Conservation (phyloP, 1,140 invertebrate species). For the Caenorhabditis brenneri region DNA sequence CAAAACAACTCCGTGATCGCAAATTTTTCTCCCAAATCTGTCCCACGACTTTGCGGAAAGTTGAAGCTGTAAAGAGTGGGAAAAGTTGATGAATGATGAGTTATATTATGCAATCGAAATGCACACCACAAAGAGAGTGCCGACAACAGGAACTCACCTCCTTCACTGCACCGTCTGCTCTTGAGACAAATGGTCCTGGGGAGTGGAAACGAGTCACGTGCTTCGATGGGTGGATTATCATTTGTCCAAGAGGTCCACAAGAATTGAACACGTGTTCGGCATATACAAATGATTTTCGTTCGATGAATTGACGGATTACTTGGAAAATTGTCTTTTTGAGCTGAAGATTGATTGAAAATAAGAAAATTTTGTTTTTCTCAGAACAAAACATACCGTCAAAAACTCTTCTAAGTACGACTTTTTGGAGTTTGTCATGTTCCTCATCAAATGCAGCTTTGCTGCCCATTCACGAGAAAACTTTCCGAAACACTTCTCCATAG, state of each 20-base stretch:
- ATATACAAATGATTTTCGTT: conserved; percentile 9
- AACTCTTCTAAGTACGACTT: conserved; percentile 7
- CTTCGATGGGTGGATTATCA: conserved; percentile 35
- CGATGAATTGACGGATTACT: not conserved
- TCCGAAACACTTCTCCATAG: not conserved
- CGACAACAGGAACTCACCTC: conserved; percentile 12
- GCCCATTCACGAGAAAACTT: conserved; percentile 22
- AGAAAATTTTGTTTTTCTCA: not conserved
- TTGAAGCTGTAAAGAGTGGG: conserved; percentile 18
- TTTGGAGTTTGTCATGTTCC: conserved; percentile 9
- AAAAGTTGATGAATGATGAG: not conserved
- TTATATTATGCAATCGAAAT: not conserved
- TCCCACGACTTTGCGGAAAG: conserved; percentile 8
- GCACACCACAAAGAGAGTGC: not conserved
- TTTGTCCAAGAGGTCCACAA: not conserved
- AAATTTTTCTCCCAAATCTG: conserved; percentile 12
- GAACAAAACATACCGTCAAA: not conserved
- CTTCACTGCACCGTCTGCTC: conserved; percentile 15
- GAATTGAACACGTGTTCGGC: not conserved
- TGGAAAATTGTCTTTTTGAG: conserved; percentile 5
- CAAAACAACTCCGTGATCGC: conserved; percentile 1
- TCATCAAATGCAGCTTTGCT: conserved; percentile 21
- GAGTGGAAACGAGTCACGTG: not conserved
- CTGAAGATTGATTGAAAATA: not conserved
- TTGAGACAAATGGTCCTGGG: not conserved